Percentiles rank a stretch among this genome's conserved stretches.
phyloP scores from a whole-genome alignment of 2,113 vertebrate species.

The Uria aalge region DNA sequence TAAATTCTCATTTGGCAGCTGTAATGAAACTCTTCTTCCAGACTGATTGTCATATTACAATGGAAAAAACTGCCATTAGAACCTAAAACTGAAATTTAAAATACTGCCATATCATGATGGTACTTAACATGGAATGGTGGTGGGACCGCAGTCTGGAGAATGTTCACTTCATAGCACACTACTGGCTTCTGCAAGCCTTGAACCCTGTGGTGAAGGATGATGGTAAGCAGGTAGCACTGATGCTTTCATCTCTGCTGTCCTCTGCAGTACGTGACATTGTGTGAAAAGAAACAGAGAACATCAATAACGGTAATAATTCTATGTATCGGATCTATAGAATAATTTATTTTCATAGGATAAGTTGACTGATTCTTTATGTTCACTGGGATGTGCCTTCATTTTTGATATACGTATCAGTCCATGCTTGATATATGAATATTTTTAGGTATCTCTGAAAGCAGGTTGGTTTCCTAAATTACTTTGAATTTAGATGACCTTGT shows the following conservation, averaged over 20 bases:
- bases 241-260: neutral
- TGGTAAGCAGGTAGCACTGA: neutral
- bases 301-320: neutral
- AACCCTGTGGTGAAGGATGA: neutral
- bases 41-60: neutral
- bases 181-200: neutral
- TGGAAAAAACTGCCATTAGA: neutral
- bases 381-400: neutral
- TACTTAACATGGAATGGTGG: neutral
- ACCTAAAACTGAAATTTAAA: neutral
- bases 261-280: neutral
- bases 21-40: neutral
- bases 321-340: neutral
- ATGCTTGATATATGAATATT: neutral
- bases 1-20: conserved; percentile 12
- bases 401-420: neutral
- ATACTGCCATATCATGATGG: neutral
- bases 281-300: neutral
- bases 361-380: neutral
- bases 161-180: neutral
- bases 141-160: neutral
- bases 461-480: neutral
- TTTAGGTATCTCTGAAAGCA: neutral
- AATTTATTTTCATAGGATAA: neutral
- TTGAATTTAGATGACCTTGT: neutral